phyloP scores from a whole-genome alignment of 2,888 invertebrate genomes.

The Rhagonycha lutea region DNA sequence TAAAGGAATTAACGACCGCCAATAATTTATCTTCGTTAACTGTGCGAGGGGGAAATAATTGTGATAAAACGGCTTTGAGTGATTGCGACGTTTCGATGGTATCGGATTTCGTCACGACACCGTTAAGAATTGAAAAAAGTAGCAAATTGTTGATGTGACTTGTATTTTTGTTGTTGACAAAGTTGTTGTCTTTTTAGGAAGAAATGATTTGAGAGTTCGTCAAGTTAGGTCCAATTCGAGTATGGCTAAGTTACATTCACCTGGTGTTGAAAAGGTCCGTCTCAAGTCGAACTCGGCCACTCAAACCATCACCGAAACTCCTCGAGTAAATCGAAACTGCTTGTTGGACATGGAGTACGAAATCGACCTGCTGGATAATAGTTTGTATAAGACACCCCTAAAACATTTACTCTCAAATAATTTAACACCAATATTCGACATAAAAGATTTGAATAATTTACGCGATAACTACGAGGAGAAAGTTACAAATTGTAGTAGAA shows the following conservation, averaged over 20 bases:
- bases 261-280: constrained; percentile 36
- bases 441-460: constrained; percentile 15
- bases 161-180: background rate
- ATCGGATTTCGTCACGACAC: background rate
- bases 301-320: constrained; percentile 29
- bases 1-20: background rate
- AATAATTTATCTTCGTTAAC: background rate
- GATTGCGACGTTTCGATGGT: background rate
- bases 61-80: background rate
- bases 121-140: background rate
- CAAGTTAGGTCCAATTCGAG: constrained; percentile 29
- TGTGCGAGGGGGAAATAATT: background rate
- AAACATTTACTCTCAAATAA: background rate
- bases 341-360: constrained; percentile 17
- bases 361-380: background rate
- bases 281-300: constrained; percentile 30
- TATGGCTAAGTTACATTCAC: constrained; percentile 38
- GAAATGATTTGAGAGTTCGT: background rate
- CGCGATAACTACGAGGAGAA: background rate
- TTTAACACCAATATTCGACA: background rate
- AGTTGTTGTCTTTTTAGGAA: background rate
- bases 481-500: constrained; percentile 3
- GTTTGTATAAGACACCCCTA: constrained; percentile 5
- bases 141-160: background rate
- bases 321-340: constrained; percentile 11